phyloP scores from a whole-genome alignment of 2,797 vertebrate species.

The Sebastes trivittatus region DNA sequence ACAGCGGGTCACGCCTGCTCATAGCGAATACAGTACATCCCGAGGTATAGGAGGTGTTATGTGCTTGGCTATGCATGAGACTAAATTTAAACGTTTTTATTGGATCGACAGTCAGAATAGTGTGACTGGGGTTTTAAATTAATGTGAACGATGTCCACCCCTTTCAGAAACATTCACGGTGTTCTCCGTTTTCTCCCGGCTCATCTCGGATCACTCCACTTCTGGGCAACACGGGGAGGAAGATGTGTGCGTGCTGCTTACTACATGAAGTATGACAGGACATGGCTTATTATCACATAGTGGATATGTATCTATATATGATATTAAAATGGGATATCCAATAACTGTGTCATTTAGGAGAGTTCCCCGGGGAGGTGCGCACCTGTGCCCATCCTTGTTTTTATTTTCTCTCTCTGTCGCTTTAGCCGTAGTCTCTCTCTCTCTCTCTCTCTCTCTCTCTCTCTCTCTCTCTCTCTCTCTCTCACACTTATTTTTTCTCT shows the following conservation, averaged over 20 bases:
- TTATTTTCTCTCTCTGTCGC: conserved; percentile 64
- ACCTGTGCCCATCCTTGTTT: conserved; percentile 62
- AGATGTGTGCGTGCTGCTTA: conserved; percentile 45
- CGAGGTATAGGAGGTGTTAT: conserved; percentile 58
- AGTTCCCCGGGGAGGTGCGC: conserved; percentile 51
- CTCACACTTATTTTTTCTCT: conserved; percentile 60
- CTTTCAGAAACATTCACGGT: conserved; percentile 52
- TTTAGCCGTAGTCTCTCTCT: conserved; percentile 68
- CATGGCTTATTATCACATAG: conserved; percentile 71
- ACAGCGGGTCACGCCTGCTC: conserved; percentile 54
- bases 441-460: conserved; percentile 56
- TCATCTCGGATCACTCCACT: conserved; percentile 38
- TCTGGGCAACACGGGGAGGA: conserved; percentile 13
- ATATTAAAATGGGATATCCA: conserved; percentile 72
- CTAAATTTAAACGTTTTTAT: conserved; percentile 73
- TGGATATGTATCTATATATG: conserved; percentile 78
- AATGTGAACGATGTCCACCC: conserved; percentile 60
- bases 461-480: conserved; percentile 44
- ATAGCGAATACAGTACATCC: conserved; percentile 61
- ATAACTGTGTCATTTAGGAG: conserved; percentile 69
- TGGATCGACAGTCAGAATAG: conserved; percentile 26
- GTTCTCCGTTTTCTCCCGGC: conserved; percentile 42
- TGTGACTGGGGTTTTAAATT: conserved; percentile 63
- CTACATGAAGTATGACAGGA: conserved; percentile 68
- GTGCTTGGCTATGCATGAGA: conserved; percentile 84